Percentiles rank a stretch among this genome's conserved stretches.
Conservation (phyloP, 2,113 vertebrate genomes). For the Myrmecophaga tridactyla region DNA sequence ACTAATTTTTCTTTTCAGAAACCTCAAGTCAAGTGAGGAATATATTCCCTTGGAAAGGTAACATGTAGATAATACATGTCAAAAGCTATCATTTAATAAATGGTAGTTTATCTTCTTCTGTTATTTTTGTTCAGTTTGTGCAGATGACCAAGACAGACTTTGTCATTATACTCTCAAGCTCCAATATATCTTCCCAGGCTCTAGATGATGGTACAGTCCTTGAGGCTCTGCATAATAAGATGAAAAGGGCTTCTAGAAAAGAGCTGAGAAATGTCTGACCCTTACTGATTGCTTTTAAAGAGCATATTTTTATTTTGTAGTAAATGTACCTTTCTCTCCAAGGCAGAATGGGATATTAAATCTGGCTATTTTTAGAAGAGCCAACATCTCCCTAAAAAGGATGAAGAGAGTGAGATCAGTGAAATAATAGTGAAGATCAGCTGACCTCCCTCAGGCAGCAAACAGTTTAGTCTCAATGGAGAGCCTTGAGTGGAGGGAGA, state of each 20-base stretch:
- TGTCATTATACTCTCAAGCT: background rate
- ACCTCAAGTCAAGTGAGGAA: background rate
- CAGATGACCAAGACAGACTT: background rate
- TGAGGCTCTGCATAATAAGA: background rate
- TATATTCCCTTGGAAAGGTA: background rate
- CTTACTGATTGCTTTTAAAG: background rate
- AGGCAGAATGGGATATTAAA: background rate
- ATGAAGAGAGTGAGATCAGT: background rate
- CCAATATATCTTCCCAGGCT: background rate
- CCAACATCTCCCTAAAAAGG: no score
- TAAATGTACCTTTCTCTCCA: background rate
- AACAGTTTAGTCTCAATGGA: background rate
- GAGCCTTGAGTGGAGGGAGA: background rate
- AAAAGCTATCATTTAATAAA: background rate
- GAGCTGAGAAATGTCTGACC: background rate
- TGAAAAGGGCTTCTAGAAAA: background rate
- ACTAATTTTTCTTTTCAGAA: background rate
- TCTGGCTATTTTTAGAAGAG: no score
- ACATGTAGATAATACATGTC: background rate
- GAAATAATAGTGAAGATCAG: background rate
- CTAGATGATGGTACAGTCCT: background rate
- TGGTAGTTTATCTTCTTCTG: background rate
- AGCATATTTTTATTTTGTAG: background rate
- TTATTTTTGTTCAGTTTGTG: background rate
- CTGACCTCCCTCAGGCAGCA: background rate